Evolutionary conservation across 2,797 vertebrate species (phyloP).

Genomic region (Micromesistius poutassou): DNA sequence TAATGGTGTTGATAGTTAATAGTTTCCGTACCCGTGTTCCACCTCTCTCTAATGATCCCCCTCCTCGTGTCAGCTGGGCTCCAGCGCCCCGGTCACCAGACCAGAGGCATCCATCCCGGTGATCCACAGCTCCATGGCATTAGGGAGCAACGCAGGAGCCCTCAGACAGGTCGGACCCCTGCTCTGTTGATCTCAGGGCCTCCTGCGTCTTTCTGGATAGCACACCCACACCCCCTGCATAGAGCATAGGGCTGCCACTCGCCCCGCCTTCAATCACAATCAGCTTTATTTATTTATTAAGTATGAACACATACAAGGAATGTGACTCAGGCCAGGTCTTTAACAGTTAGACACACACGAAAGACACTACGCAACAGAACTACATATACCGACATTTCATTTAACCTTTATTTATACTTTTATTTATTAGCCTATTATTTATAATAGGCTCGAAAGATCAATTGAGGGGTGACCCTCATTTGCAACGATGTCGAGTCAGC

Average conservation of each 20-base stretch:
- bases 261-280: too few relatives aligned
- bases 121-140: constrained; percentile 60
- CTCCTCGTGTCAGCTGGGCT: constrained; percentile 47
- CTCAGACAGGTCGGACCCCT: constrained; percentile 73
- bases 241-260: not conserved
- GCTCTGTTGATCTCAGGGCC: not conserved
- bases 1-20: not conserved
- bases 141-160: constrained; percentile 59
- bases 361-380: too few relatives aligned
- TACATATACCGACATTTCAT: too few relatives aligned
- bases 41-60: not conserved
- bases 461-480: too few relatives aligned
- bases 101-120: constrained; percentile 65
- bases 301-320: too few relatives aligned
- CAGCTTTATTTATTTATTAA: too few relatives aligned
- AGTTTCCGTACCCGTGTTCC: not conserved
- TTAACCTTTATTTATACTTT: too few relatives aligned
- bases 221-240: not conserved
- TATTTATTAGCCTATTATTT: too few relatives aligned
- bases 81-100: constrained; percentile 48
- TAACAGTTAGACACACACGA: too few relatives aligned
- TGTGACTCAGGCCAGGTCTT: too few relatives aligned
- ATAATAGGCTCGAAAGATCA: too few relatives aligned
- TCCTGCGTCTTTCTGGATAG: not conserved
- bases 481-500: too few relatives aligned